phyloP scores from a whole-genome alignment of 2,888 invertebrate species.

The Panzeria rudis region DNA sequence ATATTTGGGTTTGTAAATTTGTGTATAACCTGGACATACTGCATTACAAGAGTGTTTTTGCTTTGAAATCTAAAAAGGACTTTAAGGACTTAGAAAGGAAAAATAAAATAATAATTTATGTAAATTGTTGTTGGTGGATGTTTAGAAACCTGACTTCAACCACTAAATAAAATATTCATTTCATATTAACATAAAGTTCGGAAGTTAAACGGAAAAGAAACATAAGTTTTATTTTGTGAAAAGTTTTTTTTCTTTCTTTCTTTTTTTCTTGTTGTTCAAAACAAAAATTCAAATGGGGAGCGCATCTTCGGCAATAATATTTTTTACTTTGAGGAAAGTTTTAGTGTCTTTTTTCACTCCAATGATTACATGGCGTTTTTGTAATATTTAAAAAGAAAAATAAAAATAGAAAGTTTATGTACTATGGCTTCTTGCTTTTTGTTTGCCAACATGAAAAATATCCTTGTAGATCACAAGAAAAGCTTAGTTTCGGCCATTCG shows the following conservation, averaged over 20 bases:
- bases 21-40: not conserved
- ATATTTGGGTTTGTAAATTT: not conserved
- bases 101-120: conserved; percentile 47
- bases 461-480: too few relatives aligned
- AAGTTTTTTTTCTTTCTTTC: conserved; percentile 1
- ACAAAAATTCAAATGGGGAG: not conserved
- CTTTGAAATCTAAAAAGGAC: conserved; percentile 18
- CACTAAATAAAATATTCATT: conserved; percentile 49
- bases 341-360: not conserved
- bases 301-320: not conserved
- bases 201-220: conserved; percentile 7
- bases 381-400: not conserved
- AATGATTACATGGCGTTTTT: not conserved
- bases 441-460: too few relatives aligned
- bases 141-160: conserved; percentile 42
- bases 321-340: not conserved
- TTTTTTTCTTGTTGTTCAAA: too few relatives aligned
- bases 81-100: conserved; percentile 5
- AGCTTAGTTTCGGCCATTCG: too few relatives aligned
- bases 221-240: conserved; percentile 15
- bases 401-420: not conserved
- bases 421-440: not conserved
- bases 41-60: not conserved
- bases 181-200: conserved; percentile 26
- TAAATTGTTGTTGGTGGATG: conserved; percentile 38